phyloP scores from a whole-genome alignment of 2,888 invertebrate genomes.

The Ichneumon xanthorius region DNA sequence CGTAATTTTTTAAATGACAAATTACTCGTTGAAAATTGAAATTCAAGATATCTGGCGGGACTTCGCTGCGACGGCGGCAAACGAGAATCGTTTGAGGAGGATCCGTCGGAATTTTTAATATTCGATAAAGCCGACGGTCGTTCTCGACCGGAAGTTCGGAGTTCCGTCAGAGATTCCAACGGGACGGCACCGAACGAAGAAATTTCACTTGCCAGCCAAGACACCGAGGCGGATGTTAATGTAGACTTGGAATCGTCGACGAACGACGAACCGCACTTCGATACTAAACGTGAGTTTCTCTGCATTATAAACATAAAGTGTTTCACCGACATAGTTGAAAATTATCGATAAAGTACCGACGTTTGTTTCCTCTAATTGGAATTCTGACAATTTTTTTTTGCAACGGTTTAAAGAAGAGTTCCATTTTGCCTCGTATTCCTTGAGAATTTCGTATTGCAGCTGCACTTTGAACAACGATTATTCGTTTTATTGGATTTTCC shows the following conservation, averaged over 20 bases:
- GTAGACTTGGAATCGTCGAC: constrained; percentile 76
- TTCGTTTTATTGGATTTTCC: too few relatives aligned
- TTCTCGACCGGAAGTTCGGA: constrained; percentile 48
- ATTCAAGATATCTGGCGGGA: constrained; percentile 79
- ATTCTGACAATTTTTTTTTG: too few relatives aligned
- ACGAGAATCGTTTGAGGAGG: constrained; percentile 72
- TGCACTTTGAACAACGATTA: too few relatives aligned
- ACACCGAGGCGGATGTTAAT: constrained; percentile 79
- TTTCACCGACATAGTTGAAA: neutral
- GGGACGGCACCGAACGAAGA: constrained; percentile 32
- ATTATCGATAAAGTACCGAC: neutral
- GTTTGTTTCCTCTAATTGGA: too few relatives aligned
- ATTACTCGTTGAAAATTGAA: neutral
- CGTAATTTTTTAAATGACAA: neutral
- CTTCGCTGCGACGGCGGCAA: constrained; percentile 79
- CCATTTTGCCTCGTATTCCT: too few relatives aligned
- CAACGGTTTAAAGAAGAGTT: too few relatives aligned
- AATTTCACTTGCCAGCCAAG: constrained; percentile 71
- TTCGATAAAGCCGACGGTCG: constrained; percentile 63
- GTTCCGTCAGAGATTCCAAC: constrained; percentile 50
- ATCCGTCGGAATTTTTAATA: constrained; percentile 69
- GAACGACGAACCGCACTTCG: constrained; percentile 74
- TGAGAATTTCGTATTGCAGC: too few relatives aligned
- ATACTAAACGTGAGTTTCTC: constrained; percentile 70
- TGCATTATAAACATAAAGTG: neutral